These are phyloP conservation scores for Drosophila albomicans DNA, from an alignment of 1,140 invertebrate genomes.

Conservation along the genomic window DNA sequence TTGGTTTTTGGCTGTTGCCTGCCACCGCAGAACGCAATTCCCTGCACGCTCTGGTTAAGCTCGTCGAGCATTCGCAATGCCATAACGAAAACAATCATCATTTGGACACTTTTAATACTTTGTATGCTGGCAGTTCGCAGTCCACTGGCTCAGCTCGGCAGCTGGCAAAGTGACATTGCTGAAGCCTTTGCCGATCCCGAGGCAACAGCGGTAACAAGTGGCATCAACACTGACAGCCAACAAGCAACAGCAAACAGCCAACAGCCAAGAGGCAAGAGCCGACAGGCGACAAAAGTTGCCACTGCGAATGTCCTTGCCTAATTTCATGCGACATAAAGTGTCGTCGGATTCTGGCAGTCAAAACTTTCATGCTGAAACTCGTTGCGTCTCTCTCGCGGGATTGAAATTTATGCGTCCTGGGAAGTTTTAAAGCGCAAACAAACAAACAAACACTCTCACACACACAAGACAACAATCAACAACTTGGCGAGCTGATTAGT, in stretches of 20 bases:
- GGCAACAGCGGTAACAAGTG: conserved; percentile 58
- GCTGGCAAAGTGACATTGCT: conserved; percentile 14
- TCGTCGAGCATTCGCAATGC: conserved; percentile 40
- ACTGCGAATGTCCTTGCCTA: conserved; percentile 61
- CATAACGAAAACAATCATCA: conserved; percentile 81
- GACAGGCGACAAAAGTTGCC: conserved; percentile 26
- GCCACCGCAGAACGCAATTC: conserved; percentile 55
- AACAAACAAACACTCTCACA: conserved; percentile 39
- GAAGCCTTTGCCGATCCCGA: conserved; percentile 35
- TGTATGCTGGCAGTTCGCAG: conserved; percentile 47
- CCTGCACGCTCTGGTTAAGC: conserved; percentile 59
- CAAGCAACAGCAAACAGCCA: conserved; percentile 28
- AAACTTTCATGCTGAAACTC: conserved; percentile 61
- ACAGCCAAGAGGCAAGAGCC: conserved; percentile 20
- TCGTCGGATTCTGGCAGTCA: conserved; percentile 45
- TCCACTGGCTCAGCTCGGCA: conserved; percentile 12
- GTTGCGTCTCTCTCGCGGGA: conserved; percentile 65
- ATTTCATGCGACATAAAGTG: conserved; percentile 74
- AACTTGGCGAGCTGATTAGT: conserved; percentile 66
- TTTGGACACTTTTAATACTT: conserved; percentile 83
- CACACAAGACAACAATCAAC: conserved; percentile 31
- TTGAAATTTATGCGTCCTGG: conserved; percentile 74
- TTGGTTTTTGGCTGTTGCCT: conserved; percentile 15
- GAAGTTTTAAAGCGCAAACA: conserved; percentile 61
- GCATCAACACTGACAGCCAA: conserved; percentile 48